Percentiles rank a stretch among this genome's conserved stretches.
Conservation (phyloP, 1,140 invertebrate genomes). For the Chrysomallon squamiferum region DNA sequence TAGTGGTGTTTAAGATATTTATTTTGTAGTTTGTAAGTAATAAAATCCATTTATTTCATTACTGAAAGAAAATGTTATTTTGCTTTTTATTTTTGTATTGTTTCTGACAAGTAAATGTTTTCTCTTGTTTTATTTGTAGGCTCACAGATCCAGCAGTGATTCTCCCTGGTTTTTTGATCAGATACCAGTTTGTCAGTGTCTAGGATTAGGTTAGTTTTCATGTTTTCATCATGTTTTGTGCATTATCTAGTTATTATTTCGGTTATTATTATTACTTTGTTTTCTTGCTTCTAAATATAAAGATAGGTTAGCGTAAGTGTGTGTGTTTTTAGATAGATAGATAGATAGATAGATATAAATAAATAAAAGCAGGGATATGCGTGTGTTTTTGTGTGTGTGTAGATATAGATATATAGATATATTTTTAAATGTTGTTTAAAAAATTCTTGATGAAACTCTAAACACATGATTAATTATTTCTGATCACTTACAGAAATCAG, state of each 20-base stretch:
- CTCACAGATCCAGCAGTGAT: conserved; percentile 19
- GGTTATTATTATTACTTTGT: neutral
- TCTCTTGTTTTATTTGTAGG: conserved; percentile 24
- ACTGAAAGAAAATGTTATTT: too few relatives aligned
- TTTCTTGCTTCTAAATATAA: neutral
- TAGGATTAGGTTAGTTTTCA: conserved; percentile 44
- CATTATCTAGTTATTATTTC: neutral
- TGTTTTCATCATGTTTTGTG: neutral
- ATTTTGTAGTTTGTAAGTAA: too few relatives aligned
- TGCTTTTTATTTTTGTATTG: too few relatives aligned
- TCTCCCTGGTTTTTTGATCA: conserved; percentile 29
- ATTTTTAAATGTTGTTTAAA: too few relatives aligned
- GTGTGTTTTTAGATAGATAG: neutral
- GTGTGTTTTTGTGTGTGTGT: neutral
- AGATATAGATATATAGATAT: too few relatives aligned
- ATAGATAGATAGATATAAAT: neutral
- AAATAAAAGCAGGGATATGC: neutral
- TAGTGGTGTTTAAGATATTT: too few relatives aligned
- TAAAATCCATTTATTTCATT: too few relatives aligned
- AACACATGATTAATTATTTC: too few relatives aligned
- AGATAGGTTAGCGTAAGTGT: neutral
- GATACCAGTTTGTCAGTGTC: conserved; percentile 41
- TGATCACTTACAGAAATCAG: too few relatives aligned
- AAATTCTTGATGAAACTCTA: too few relatives aligned
- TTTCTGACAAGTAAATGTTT: too few relatives aligned